Base-by-base conservation (phyloP, 2,888 invertebrate genomes). In the Minunthozetes semirufus region DNA sequence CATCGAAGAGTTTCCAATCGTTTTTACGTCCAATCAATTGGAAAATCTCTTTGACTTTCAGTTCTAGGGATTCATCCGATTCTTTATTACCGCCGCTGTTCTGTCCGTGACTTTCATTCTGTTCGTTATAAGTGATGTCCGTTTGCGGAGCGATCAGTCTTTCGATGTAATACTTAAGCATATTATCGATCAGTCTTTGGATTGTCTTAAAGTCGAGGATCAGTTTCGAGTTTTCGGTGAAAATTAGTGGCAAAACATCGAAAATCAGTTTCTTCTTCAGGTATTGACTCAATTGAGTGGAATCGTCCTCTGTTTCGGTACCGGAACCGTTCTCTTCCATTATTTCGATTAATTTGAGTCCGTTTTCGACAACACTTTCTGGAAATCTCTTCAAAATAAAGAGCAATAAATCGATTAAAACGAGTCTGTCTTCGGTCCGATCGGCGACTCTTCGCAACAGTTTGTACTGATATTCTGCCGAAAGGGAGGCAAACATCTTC, bases 331-430 rank as follows among this genome's bases (percentile, higher is more conserved):
- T 38, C n/a, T 66, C 66, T 6, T 66, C 66, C 19, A 75, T 63
- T 11, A 75, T 25, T 33, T 72, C 33, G 19, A 75, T 19, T 17
- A 75, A 50, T 42, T 72, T 66, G 2, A 46, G 6, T 11, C 50
- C 72, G 27, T 63, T 63, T 48, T 75, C 75, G 19, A 46, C 63
- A n/a, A 75, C 48, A 53, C 66, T 75, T 17, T 72, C 72, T 29
- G 75, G 75, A 75, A 75, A 75, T 33, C 22, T 63, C 38, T 75
- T 72, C 50, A 75, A 25, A n/a, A 72, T 75, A 8, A 75, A 63
- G 9, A 75, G 38, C 66, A 72, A 63, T 27, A 75, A 48, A 72
- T 75, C 63, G 27, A 61, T 48, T 27, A 38, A 66, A 48, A 72
- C 29, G 17, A 61, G 11, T 48, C 17, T 46, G 38, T 66, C 50